These are phyloP conservation scores for Anhinga rufa DNA, from an alignment of 2,113 vertebrate species.

Conservation along the genomic window DNA sequence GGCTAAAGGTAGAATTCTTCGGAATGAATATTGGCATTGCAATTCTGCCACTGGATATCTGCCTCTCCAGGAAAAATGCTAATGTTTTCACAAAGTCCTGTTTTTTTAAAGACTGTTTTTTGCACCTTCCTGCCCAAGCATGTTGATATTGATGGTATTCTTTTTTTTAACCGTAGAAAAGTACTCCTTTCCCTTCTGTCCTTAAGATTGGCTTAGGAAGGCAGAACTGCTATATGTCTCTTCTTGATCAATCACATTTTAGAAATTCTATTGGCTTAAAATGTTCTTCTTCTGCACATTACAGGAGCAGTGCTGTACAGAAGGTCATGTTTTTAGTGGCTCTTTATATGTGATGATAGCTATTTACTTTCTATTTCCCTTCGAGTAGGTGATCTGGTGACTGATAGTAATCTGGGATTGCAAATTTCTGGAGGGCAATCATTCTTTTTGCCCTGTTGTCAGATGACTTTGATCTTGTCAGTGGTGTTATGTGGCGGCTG, in stretches of 20 bases:
- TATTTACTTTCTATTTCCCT: not conserved
- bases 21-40: not conserved
- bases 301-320: not conserved
- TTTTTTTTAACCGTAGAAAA: not conserved
- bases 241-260: not conserved
- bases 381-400: not conserved
- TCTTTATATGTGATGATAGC: not conserved
- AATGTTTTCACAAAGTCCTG: not conserved
- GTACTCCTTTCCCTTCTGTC: not conserved
- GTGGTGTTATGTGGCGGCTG: fast-evolving
- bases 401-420: not conserved
- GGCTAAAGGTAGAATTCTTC: not conserved
- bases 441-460: not conserved
- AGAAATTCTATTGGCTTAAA: not conserved
- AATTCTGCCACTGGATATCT: not conserved
- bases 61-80: not conserved
- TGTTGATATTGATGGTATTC: not conserved
- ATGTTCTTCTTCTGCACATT: not conserved
- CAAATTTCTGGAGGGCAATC: not conserved
- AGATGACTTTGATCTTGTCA: not conserved
- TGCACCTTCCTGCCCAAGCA: not conserved
- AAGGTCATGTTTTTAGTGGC: not conserved
- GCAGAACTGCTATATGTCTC: not conserved
- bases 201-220: not conserved
- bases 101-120: not conserved